These are phyloP conservation scores for Incurvaria masculella DNA, from an alignment of 2,888 invertebrate species.

Conservation along the genomic window DNA sequence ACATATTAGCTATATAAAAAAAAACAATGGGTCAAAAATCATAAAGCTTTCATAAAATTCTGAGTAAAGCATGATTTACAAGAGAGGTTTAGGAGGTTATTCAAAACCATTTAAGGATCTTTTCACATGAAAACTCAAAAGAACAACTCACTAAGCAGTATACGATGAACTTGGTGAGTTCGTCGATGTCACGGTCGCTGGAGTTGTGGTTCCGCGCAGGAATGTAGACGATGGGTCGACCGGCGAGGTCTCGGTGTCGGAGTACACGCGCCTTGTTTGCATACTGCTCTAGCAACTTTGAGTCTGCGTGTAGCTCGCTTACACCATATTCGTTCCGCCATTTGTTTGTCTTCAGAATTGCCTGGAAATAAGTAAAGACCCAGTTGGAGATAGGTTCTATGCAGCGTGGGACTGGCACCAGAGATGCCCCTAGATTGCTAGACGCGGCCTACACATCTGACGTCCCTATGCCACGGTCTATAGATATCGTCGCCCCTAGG, in stretches of 20 bases:
- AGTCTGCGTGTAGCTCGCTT: constrained; percentile 51
- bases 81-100: too few species aligned
- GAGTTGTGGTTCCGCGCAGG: constrained; percentile 73
- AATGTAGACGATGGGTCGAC: constrained; percentile 75
- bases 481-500: too few species aligned
- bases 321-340: constrained; percentile 76
- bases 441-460: too few species aligned
- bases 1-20: not conserved
- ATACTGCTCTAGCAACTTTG: constrained; percentile 55
- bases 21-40: not conserved
- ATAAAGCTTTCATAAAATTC: not conserved
- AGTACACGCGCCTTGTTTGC: constrained; percentile 65
- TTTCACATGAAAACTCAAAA: too few species aligned
- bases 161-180: constrained; percentile 75
- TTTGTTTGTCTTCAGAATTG: constrained; percentile 74
- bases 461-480: not conserved
- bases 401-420: not conserved
- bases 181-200: constrained; percentile 70
- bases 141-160: constrained; percentile 66
- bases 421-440: too few species aligned
- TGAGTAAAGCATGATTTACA: not conserved
- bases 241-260: constrained; percentile 67
- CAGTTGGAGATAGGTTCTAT: constrained; percentile 1
- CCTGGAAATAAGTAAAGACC: constrained; percentile 39
- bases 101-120: too few species aligned